Evolutionary conservation across 2,888 invertebrate species (phyloP), one percentile per base, ranked within the genome.

Genomic region (Odontocerum albicorne): DNA sequence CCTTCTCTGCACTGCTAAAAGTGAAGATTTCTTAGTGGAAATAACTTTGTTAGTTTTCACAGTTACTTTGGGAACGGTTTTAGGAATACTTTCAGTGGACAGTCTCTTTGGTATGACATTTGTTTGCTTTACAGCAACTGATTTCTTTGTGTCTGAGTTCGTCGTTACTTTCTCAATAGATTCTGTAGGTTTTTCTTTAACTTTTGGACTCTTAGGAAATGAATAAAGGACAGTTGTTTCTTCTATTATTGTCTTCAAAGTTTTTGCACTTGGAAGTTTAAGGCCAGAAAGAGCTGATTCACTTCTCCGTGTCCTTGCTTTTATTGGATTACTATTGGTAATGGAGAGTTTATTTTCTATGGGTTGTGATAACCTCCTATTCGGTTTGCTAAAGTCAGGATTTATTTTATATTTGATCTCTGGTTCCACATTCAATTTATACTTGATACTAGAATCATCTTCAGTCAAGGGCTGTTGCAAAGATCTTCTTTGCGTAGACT

Each of bases 351-450:
- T 56, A 2, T 31, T 8, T 31, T 45, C 46, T n/a, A 36, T 6
- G 4, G 46, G 33, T 35, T 44, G 55, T 4, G 55, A 44, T n/a
- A 44, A 44, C 13, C 55, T 36, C 44, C 42, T 49, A 10, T 43
- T 42, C 4, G 43, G 40, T 20, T 45, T 49, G 31, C 33, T 39
- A 38, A 43, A 60, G 1, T 39, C 53, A 1, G 60, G 60, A 44
- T 54, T 57, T 4, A 60, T 40, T 54, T 60, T 56, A 16, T 60
- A 57, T 47, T 60, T 60, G 19, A 50, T 12, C 22, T 57, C 40
- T 10, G 42, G 12, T 10, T 56, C 46, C 7, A 19, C 22, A 31
- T 55, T 52, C n/a, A 55, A 13, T 47, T 49, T 56, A 46, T 52
- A 55, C 40, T 44, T 49, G n/a, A 47, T 38, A 10, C 43, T 44